Evolutionary conservation across 2,113 vertebrate species (phyloP), one percentile per base, ranked within the genome.

Genomic region (Caretta caretta): DNA sequence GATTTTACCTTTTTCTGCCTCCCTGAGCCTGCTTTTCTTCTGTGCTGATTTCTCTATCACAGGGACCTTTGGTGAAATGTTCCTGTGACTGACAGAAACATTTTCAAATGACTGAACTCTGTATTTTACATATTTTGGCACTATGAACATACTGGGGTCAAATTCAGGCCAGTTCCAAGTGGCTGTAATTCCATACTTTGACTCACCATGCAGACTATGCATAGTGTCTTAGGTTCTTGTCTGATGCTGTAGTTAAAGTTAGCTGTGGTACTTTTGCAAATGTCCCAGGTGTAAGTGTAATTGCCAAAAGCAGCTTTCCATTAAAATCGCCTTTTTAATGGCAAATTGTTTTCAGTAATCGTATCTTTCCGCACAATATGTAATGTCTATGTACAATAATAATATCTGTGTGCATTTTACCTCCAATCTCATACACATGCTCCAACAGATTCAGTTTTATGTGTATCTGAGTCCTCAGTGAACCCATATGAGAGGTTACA

Each of bases 1-100:
- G 2, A 75, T 87, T 94, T 84, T 86, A 35, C 5, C 13, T 8
- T 93, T 90, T 11, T 35, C 51, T 87, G 93, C 92, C 59, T 93
- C 92, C 90, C 17, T 92, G 46, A 22, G 31, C 35, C 10, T 38
- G 83, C 89, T 80, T 84, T 62, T 78, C 29, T 89, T 89, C 13
- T 22, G 19, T 24, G 22, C 38, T 75, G 38, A 25, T 75, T 75
- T 75, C 72, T 42, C 20, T 20, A 22, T 78, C 12, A 38, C 25
- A 51, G 80, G 31, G 25, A 80, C 8, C 14, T 22, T 14, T 46
- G n/a, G n/a, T 48, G 29, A 35, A 75, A n/a, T 48, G 5, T 76
- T 31, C 7, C 38, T 83, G 13, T 56, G 54, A 83, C 12, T 75
- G 38, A 38, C 54, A 22, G 6, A 56, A 17, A 27, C 24, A 76